Base-by-base conservation (phyloP, 2,113 vertebrate genomes). In the Promerops cafer region DNA sequence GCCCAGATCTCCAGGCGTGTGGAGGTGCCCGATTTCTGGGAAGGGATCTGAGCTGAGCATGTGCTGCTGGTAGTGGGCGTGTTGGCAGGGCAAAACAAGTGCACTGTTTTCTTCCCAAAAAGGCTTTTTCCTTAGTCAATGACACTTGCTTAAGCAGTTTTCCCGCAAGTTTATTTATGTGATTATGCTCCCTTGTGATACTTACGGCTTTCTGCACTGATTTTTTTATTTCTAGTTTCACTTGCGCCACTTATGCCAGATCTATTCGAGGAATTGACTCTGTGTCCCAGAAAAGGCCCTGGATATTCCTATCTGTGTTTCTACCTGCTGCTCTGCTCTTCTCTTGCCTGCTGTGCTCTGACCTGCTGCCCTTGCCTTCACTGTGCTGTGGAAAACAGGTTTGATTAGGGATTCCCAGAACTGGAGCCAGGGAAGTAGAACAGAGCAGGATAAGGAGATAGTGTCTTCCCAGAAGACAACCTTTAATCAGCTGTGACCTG, bases 221-320 rank as follows among this genome's bases (percentile, higher is more conserved):
- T 8, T 13, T 76, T 83, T 74, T 70, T 35, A 64, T 79, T 89
- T 87, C 70, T 82, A 3, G 7, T 65, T 91, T 85, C 13, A 21
- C 18, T 57, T 53, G 49, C 65, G 74, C 50, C n/a, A 64, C 37
- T 93, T 95, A 57, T 1, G 3, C 45, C 42, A 70, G 24, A 75
- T 54, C 78, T 91, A 76, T 89, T 91, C 0, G 0, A 89, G 83
- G 91, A 95, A 94, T 89, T 89, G 94, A 79, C 53, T 81, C 11
- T 27, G 44, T 92, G 89, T 93, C 91, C 95, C 74, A 89, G 95
- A 95, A 95, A 93, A 93, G 61, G 74, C 28, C 37, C 49, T 91
- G 49, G 3, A 12, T 84, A 72, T 84, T 88, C 17, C 61, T 83
- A 2, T 75, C n/a, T 61, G 19, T 60, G 22, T 91, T 84, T 72